phyloP scores from a whole-genome alignment of 2,797 vertebrate species.

The Micropoecilia bifurca region DNA sequence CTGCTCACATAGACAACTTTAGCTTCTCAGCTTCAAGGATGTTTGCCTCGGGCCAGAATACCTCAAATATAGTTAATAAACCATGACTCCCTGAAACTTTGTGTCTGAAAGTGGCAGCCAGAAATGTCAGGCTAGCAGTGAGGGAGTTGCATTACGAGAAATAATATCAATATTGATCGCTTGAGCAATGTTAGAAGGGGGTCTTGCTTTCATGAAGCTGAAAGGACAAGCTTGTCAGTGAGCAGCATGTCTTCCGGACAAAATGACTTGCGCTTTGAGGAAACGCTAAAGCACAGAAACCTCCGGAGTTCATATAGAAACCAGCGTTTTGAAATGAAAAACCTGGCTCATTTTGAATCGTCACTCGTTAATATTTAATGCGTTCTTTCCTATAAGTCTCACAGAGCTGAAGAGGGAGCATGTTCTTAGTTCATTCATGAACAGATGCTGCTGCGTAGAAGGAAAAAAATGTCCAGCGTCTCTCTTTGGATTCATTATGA shows the following conservation, averaged over 20 bases:
- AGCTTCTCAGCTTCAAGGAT: conserved; percentile 43
- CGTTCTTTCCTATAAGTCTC: background rate
- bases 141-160: conserved; percentile 48
- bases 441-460: background rate
- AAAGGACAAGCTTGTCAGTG: conserved; percentile 2
- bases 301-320: background rate
- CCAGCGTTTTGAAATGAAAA: background rate
- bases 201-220: conserved; percentile 46
- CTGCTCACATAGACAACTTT: conserved; percentile 44
- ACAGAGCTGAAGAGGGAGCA: background rate
- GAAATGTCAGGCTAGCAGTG: conserved; percentile 39
- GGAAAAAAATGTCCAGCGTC: background rate
- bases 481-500: background rate
- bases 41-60: conserved; percentile 46
- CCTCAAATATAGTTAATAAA: conserved; percentile 50
- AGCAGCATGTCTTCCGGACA: background rate
- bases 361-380: background rate
- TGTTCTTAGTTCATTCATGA: background rate
- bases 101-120: conserved; percentile 46
- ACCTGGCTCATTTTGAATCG: background rate
- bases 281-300: background rate
- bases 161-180: conserved; percentile 58
- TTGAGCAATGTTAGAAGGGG: conserved; percentile 27
- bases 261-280: background rate
- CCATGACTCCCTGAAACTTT: conserved; percentile 54